phyloP scores from a whole-genome alignment of 2,797 vertebrate genomes.

The Avahi laniger region DNA sequence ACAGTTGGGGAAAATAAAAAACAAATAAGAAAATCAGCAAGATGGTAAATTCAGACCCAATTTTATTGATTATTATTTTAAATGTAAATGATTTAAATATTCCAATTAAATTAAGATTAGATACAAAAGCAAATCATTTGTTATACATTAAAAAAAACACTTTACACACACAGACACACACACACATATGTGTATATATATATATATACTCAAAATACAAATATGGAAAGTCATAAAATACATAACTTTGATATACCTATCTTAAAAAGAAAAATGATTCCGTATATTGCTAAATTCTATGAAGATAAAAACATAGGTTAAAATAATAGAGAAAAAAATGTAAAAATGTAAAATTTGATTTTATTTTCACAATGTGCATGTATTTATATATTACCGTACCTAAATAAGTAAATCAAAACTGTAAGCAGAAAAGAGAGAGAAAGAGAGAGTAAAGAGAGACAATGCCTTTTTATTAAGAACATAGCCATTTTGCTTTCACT shows the following conservation, averaged over 20 bases:
- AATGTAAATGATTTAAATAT: not conserved
- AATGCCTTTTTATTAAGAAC: not conserved
- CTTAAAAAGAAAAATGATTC: not conserved
- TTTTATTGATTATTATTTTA: no score
- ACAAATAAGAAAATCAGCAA: not conserved
- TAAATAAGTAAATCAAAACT: not conserved
- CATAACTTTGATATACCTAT: not conserved
- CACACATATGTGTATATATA: not conserved
- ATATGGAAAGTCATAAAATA: not conserved
- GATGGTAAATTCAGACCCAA: no score
- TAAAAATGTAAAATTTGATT: not conserved
- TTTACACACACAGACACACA: not conserved
- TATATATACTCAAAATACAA: not conserved
- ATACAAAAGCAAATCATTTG: not conserved
- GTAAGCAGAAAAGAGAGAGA: not conserved
- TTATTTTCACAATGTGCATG: not conserved
- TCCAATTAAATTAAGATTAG: not conserved
- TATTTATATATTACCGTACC: not conserved
- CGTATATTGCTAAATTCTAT: not conserved
- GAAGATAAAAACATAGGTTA: not conserved
- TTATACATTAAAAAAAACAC: not conserved
- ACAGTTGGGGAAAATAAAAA: not conserved
- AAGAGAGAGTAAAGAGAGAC: not conserved
- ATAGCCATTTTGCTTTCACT: not conserved
- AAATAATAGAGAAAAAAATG: not conserved